phyloP scores from a whole-genome alignment of 1,140 invertebrate species.

The Cotesia typhae region DNA sequence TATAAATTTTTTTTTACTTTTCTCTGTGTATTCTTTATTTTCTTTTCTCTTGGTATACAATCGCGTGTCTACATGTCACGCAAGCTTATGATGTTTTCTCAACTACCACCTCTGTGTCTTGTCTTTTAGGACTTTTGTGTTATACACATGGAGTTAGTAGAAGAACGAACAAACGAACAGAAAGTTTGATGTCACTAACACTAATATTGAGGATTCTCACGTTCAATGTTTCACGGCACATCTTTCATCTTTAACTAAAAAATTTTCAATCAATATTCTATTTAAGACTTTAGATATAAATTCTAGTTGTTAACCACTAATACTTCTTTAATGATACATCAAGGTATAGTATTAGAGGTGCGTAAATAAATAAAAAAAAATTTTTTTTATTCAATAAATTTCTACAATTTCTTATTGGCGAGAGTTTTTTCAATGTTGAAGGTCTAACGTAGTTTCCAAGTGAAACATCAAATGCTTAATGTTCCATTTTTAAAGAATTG shows the following conservation, averaged over 20 bases:
- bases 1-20: constrained; percentile 12
- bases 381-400: background rate
- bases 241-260: constrained; percentile 5
- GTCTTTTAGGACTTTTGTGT: constrained; percentile 5
- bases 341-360: too few relatives aligned
- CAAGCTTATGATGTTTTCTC: constrained; percentile 23
- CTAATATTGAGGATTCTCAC: background rate
- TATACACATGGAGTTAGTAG: background rate
- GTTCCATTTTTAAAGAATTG: constrained; percentile 12
- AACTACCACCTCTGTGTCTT: background rate
- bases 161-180: too few relatives aligned
- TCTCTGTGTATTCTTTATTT: constrained; percentile 11
- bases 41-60: constrained; percentile 15
- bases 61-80: constrained; percentile 34
- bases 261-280: background rate
- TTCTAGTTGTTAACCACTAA: background rate
- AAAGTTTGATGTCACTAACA: constrained; percentile 4
- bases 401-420: background rate
- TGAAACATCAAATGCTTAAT: constrained; percentile 26
- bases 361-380: background rate
- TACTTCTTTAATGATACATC: background rate
- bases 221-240: background rate
- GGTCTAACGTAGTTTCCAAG: background rate
- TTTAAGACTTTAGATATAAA: background rate
- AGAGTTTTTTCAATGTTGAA: background rate